Conservation (phyloP, 2,797 vertebrate genomes). For the Vireo griseus region DNA sequence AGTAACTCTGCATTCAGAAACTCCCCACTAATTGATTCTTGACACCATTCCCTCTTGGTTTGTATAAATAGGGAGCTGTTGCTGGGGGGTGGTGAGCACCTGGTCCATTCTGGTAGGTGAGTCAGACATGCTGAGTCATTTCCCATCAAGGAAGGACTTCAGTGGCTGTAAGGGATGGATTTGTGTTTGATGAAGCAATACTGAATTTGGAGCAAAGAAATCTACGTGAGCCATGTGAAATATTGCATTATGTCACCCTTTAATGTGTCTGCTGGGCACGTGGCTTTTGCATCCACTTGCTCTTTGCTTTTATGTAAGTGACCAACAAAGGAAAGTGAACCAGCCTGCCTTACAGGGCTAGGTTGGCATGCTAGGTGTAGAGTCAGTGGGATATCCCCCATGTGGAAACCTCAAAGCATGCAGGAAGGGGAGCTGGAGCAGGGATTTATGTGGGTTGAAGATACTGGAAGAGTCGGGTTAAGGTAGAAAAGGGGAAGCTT, state of each 20-base stretch:
- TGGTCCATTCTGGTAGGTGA: background rate
- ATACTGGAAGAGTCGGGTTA: background rate
- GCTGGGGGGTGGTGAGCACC: background rate
- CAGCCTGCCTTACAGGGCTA: background rate
- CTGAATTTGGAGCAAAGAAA: background rate
- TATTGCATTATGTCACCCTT: background rate
- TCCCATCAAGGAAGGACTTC: background rate
- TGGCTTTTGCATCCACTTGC: background rate
- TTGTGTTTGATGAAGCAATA: background rate
- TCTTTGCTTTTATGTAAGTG: background rate
- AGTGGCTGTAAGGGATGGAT: background rate
- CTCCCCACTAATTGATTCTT: constrained; percentile 62
- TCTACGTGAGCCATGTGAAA: background rate
- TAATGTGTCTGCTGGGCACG: background rate
- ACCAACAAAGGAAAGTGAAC: background rate
- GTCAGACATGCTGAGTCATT: background rate
- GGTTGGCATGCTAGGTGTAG: background rate
- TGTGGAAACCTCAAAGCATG: background rate
- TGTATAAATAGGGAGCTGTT: constrained; percentile 41
- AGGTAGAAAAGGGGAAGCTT: background rate
- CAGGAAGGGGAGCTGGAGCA: background rate
- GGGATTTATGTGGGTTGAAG: background rate
- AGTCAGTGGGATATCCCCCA: background rate
- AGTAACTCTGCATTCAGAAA: constrained; percentile 40
- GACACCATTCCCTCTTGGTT: background rate